These are phyloP conservation scores for Dolichallabes microphthalmus DNA, from an alignment of 2,113 vertebrate species.

Conservation along the genomic window DNA sequence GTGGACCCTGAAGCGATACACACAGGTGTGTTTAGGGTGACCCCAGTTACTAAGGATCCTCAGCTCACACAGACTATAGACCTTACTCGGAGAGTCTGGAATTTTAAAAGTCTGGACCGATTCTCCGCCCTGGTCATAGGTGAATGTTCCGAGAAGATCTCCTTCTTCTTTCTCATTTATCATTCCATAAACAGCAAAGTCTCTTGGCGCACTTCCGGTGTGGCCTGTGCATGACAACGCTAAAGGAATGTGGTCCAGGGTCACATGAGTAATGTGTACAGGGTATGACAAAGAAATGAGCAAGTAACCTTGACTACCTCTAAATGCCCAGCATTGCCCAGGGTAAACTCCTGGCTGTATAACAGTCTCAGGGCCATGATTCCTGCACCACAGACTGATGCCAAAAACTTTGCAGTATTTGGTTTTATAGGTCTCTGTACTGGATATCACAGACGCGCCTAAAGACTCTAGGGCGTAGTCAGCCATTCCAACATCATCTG, in stretches of 20 bases:
- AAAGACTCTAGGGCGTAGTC: conserved; percentile 79
- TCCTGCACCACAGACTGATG: conserved; percentile 79
- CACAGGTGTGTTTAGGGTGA: conserved; percentile 31
- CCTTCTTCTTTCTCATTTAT: not conserved
- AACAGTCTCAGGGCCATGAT: conserved; percentile 73
- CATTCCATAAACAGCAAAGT: conserved; percentile 72
- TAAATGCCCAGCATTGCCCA: conserved; percentile 83
- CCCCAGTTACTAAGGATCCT: conserved; percentile 33
- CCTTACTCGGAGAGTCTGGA: not conserved
- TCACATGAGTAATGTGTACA: conserved; percentile 81
- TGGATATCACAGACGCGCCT: conserved; percentile 79
- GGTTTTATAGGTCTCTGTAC: conserved; percentile 70
- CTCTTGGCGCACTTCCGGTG: conserved; percentile 81
- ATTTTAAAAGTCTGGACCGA: conserved; percentile 29
- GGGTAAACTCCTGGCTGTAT: conserved; percentile 80
- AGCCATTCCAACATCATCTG: conserved; percentile 60
- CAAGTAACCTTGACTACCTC: conserved; percentile 84
- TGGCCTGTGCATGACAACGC: conserved; percentile 80
- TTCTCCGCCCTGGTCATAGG: conserved; percentile 16
- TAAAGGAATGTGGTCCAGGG: conserved; percentile 87
- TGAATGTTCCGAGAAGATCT: conserved; percentile 5
- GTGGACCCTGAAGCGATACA: not conserved
- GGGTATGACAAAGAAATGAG: conserved; percentile 82
- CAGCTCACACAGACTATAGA: conserved; percentile 1
- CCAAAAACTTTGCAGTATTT: conserved; percentile 77